Evolutionary conservation across 2,797 vertebrate species (phyloP), one percentile per base, ranked within the genome.

Genomic region (Pseudochaenichthys georgianus): DNA sequence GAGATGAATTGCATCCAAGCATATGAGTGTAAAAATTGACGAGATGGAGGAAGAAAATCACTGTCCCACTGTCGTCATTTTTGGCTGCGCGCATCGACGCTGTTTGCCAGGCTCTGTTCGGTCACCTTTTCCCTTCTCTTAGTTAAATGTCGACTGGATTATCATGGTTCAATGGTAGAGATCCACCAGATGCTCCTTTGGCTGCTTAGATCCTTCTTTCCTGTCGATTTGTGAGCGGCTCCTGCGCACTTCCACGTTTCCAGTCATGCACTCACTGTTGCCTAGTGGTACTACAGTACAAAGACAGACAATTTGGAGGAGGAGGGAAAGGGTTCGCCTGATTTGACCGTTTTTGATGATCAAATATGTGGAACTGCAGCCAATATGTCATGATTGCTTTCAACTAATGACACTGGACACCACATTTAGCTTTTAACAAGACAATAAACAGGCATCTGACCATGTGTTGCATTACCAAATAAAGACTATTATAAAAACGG

Each of bases 201-300:
- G 74, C 70, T 77, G 68, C 64, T 78, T 41, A 43, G 77, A 54
- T 88, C 70, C 80, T 83, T 88, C 73, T 89, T 83, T 82, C 53
- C 62, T 63, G 79, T 89, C 43, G 64, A 81, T 85, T 87, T 70
- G 68, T 63, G 77, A 64, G 73, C 88, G 77, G 88, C 87, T 95
- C 84, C 93, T 95, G 95, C 94, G 95, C 95, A 95, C 91, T 94
- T 89, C 73, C 85, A 85, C 90, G 88, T 60, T 85, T 82, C 87
- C 88, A 92, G 77, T 87, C 87, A 91, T 93, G 93, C 92, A 76
- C 92, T 87, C 85, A 91, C 91, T 91, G 89, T 82, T 94, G 92
- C 89, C 90, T 88, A 77, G 87, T 90, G 89, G 82, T 80, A 80
- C 88, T 88, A 91, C 88, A 38, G 34, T 38, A 38, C 9, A 89